Evolutionary conservation across 2,888 invertebrate genomes (phyloP).

Genomic region (Platycheirus albimanus): DNA sequence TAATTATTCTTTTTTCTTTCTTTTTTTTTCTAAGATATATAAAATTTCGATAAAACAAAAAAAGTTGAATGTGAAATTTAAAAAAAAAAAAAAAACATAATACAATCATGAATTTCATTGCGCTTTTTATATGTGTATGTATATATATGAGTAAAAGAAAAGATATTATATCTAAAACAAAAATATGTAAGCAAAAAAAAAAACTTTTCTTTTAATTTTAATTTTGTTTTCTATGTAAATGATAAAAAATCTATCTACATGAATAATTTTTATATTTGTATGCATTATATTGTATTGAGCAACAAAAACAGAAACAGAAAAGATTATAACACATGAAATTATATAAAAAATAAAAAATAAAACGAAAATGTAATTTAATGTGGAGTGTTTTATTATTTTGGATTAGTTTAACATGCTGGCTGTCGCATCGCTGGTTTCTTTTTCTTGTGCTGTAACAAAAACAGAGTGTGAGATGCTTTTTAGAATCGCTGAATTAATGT

Average conservation of each 20-base stretch:
- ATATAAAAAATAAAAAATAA: slow-evolving; percentile 46
- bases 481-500: no score
- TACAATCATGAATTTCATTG: slow-evolving; percentile 48
- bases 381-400: background rate
- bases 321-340: slow-evolving; percentile 24
- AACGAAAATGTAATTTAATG: background rate
- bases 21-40: slow-evolving; percentile 13
- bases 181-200: background rate
- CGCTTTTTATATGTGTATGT: slow-evolving; percentile 66
- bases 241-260: slow-evolving; percentile 68
- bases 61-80: slow-evolving; percentile 28
- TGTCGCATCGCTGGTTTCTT: no score
- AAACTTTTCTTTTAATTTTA: slow-evolving; percentile 27
- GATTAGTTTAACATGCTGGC: no score
- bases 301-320: slow-evolving; percentile 49
- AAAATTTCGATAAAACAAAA: slow-evolving; percentile 22
- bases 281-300: slow-evolving; percentile 67
- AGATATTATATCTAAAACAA: slow-evolving; percentile 30
- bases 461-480: no score
- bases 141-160: slow-evolving; percentile 28
- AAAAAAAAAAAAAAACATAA: slow-evolving; percentile 3
- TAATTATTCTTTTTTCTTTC: no score
- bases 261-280: slow-evolving; percentile 73
- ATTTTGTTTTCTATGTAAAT: slow-evolving; percentile 64
- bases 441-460: no score